Conservation (phyloP, 2,888 invertebrate species). For the Acronicta alni region DNA sequence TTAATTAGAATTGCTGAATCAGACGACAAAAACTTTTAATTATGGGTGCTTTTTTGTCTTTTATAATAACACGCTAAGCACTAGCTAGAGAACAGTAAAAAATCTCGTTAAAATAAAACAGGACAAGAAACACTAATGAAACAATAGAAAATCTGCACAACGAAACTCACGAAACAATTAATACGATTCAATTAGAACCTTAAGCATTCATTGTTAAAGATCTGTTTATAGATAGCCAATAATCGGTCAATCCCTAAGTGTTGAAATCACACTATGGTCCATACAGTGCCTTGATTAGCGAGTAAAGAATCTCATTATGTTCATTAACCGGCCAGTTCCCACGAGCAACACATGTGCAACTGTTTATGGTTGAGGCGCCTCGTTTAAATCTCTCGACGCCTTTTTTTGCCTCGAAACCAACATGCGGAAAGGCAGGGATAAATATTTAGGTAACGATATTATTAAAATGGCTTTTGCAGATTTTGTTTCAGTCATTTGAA, state of each 20-base stretch:
- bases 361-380: slow-evolving; percentile 71
- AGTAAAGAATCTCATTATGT: slow-evolving; percentile 77
- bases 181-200: slow-evolving; percentile 36
- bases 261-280: slow-evolving; percentile 54
- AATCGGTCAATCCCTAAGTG: slow-evolving; percentile 51
- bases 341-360: slow-evolving; percentile 80
- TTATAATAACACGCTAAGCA: slow-evolving; percentile 30
- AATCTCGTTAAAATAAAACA: slow-evolving; percentile 18
- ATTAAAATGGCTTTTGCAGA: slow-evolving; percentile 19
- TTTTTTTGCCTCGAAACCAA: slow-evolving; percentile 60
- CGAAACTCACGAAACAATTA: slow-evolving; percentile 35
- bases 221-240: slow-evolving; percentile 24
- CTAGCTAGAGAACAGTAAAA: slow-evolving; percentile 23
- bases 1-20: slow-evolving; percentile 28
- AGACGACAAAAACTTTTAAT: slow-evolving; percentile 22
- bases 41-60: slow-evolving; percentile 33
- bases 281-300: slow-evolving; percentile 75
- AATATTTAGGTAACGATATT: slow-evolving; percentile 57
- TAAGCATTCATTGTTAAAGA: slow-evolving; percentile 33
- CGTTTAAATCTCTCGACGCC: slow-evolving; percentile 77
- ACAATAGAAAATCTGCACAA: slow-evolving; percentile 34
- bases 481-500: neutral
- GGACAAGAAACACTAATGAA: slow-evolving; percentile 43
- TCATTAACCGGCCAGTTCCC: slow-evolving; percentile 76
- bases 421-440: slow-evolving; percentile 59